Base-by-base conservation (phyloP, 2,113 vertebrate genomes). In the Catharus bicknelli region DNA sequence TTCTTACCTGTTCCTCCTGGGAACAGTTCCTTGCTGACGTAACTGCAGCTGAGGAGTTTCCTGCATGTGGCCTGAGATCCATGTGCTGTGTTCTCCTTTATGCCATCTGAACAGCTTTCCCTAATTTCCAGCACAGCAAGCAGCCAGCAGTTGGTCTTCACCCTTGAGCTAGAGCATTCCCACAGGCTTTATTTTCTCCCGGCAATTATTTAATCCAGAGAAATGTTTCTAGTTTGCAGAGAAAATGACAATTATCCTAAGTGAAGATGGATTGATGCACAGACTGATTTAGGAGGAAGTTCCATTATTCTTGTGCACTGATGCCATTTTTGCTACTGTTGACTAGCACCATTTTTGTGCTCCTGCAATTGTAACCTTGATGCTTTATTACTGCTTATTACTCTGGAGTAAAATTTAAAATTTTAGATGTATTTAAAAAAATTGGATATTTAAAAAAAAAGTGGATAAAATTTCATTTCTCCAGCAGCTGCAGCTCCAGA, bases 71-170 rank as follows among this genome's bases (percentile, higher is more conserved):
- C 18, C 40, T 2, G 10, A 67, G 61, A 59, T 42, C 40, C 5
- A 1, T 1, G 2, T 40, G n/a, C 26, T 59, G 3, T 36, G 10
- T 78, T 90, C 42, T 59, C 32, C 25, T 81, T 64, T 43, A 8
- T 78, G 53, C 43, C n/a, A 48, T 59, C 38, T 10, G 2, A 58
- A 83, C 43, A 78, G 74, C 45, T 86, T 82, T 78, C 45, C 34
- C 29, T 83, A 36, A 83, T 90, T 80, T 84, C 38, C 43, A 50
- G 59, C 69, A 63, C 81, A 90, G 69, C 53, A 64, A 68, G 50
- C 30, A 68, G 36, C 70, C 30, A 53, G 43, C 27, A 21, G 42
- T 16, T 62, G 86, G 30, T 47, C 42, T 88, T 90, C 12, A 42
- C 36, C 23, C 27, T 36, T 17, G 27, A 85, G 66, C 42, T 48